Evolutionary conservation across 37 sponge, comb jelly and placozoan species (phyloP), one percentile per base, ranked within the genome.

Genomic region (Diacarnus erythraeanus): DNA sequence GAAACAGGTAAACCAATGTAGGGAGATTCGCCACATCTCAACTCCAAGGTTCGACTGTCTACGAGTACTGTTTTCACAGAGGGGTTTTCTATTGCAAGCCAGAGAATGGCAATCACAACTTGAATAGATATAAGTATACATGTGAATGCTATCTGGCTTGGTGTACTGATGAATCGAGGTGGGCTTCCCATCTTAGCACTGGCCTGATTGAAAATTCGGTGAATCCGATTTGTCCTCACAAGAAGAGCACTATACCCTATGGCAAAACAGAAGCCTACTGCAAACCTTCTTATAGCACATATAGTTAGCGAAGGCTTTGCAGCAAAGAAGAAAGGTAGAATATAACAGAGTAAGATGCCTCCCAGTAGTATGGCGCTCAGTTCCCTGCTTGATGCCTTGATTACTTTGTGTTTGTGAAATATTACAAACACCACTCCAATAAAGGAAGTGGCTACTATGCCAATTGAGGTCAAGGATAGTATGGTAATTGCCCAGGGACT

Each of bases 331-430:
- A 93, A 81, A n/a, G 90, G 81, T 6, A 83, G 41, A 1, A 78
- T 22, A 77, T 73, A 89, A 38, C 80, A 86, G 35, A 90, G 67
- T 0, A 81, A 5, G 29, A 90, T 34, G 2, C 90, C 90, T 35
- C 30, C 25, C 31, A 93, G 67, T 34, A 93, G 74, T n/a, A 86
- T 25, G 25, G 71, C 35, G 59, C 87, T 86, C 20, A 86, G 81
- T 80, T 93, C 94, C 47, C 94, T 18, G 73, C 90, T 86, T 34
- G 94, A 75, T 22, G 84, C 90, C 34, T 90, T 89, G 59, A 93
- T 69, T 34, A 86, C 39, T 35, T 57, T 36, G 23, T 78, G 68
- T 4, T 84, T 84, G 68, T 65, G 65, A 9, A 59, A 60, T 26
- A 72, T 51, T 18, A 88, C 30, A 40, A 84, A 92, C 18, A 85